Percentiles rank a stretch among this genome's conserved stretches.
phyloP scores from a whole-genome alignment of 2,113 vertebrate genomes.

The Elachura formosa region DNA sequence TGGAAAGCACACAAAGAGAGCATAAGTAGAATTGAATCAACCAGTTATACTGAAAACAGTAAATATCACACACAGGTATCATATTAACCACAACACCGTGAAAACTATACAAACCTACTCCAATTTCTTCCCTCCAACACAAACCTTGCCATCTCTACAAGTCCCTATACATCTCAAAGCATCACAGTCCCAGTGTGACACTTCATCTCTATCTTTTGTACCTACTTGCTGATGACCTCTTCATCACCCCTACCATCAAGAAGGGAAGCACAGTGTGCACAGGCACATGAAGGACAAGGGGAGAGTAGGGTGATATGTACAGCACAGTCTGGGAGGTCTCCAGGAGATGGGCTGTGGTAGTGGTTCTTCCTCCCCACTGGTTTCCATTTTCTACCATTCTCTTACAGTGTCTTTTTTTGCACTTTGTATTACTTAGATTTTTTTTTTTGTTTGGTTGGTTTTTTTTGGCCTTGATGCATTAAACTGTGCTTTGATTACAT shows the following conservation, averaged over 20 bases:
- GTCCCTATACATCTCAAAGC: neutral
- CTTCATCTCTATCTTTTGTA: neutral
- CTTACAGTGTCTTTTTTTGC: neutral
- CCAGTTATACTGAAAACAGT: neutral
- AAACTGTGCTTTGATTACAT: neutral
- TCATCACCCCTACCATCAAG: no score
- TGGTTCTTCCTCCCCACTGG: rapidly evolving
- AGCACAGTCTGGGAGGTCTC: neutral
- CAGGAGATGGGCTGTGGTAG: neutral
- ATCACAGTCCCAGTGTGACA: neutral
- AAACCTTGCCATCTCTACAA: neutral
- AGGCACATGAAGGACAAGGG: neutral
- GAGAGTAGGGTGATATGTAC: neutral
- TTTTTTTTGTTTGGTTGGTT: no score
- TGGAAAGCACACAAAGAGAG: neutral
- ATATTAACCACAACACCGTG: neutral
- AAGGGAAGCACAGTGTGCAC: neutral
- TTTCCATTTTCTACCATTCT: neutral
- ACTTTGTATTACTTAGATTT: neutral
- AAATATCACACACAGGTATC: neutral
- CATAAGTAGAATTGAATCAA: neutral
- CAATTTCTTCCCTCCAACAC: neutral
- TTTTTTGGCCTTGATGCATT: no score
- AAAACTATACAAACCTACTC: neutral
- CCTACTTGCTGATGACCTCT: neutral